phyloP scores from a whole-genome alignment of 1,140 invertebrate genomes.

The Phortica variegata region DNA sequence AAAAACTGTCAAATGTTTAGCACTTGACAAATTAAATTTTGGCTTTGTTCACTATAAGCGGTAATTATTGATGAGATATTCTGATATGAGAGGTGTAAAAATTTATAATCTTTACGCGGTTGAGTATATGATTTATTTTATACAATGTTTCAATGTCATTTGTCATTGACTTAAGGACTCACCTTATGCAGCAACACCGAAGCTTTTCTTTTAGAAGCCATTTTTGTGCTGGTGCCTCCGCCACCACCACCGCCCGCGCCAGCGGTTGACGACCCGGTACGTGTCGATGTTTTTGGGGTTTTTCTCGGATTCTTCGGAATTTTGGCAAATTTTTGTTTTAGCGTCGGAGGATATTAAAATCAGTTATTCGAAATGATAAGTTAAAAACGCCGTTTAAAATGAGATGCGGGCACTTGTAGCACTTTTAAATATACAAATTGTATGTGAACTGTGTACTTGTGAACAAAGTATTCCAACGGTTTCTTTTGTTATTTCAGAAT shows the following conservation, averaged over 20 bases:
- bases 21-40: not conserved
- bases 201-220: constrained; percentile 58
- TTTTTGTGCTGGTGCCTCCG: constrained; percentile 54
- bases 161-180: too few relatives aligned
- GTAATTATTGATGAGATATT: too few relatives aligned
- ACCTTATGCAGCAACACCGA: constrained; percentile 57
- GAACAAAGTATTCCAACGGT: too few relatives aligned
- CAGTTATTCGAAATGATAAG: too few relatives aligned
- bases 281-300: constrained; percentile 56
- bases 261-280: constrained; percentile 56
- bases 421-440: too few relatives aligned
- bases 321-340: constrained; percentile 49
- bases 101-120: too few relatives aligned
- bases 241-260: constrained; percentile 54
- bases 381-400: too few relatives aligned
- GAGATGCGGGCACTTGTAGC: too few relatives aligned
- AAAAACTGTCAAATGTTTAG: too few relatives aligned
- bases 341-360: constrained; percentile 32
- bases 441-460: too few relatives aligned
- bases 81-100: too few relatives aligned
- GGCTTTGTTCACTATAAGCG: not conserved
- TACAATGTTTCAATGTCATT: not conserved
- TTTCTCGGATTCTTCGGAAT: constrained; percentile 58
- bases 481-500: too few relatives aligned
- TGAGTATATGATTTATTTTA: not conserved